Evolutionary conservation across 1,140 invertebrate genomes (phyloP), one percentile per base, ranked within the genome.

Genomic region (Drosophila oshimai): DNA sequence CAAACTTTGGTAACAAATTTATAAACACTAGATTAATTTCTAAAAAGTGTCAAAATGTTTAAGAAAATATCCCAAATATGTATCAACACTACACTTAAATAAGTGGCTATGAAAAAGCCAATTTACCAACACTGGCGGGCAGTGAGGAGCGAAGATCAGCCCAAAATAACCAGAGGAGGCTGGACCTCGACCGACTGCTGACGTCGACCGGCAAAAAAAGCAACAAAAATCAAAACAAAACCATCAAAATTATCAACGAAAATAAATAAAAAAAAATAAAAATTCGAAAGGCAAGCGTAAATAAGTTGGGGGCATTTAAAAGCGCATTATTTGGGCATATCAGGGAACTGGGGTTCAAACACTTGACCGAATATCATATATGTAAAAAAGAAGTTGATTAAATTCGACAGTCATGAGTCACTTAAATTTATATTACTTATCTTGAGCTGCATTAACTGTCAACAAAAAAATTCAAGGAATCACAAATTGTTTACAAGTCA

Each of bases 221-320:
- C 51, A 57, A 57, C 15, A 62, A 34, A 29, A 60, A 50, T n/a
- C 57, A 78, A 79, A 78, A 58, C 58, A 79, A 37, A 86, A 46
- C 68, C 68, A 71, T 70, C 46, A 51, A 60, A 53, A 67, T 53
- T 51, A 70, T 53, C 29, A 49, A 22, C n/a, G 4, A 12, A 41
- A 50, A 12, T n/a, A n/a, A n/a, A n/a, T n/a, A 65, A 15, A 12
- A 31, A 17, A 24, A n/a, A 20, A 18, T 9, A 55, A 20, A 20
- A 12, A 18, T 4, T n/a, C 37, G 18, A 46, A 28, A 31, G 10
- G 26, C 26, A 20, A 28, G 18, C 22, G 22, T 18, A 55, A 54
- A 61, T 58, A 58, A 58, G 6, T 42, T 12, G 15, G 37, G 2
- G 24, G 29, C 64, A 70, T 69, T 70, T 70, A 70, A 71, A 71